A percentile compares a stretch with the other conserved stretches of the same genome.
These are phyloP conservation scores for Troides oblongomaculatus DNA, from an alignment of 2,888 invertebrate species.

Conservation along the genomic window DNA sequence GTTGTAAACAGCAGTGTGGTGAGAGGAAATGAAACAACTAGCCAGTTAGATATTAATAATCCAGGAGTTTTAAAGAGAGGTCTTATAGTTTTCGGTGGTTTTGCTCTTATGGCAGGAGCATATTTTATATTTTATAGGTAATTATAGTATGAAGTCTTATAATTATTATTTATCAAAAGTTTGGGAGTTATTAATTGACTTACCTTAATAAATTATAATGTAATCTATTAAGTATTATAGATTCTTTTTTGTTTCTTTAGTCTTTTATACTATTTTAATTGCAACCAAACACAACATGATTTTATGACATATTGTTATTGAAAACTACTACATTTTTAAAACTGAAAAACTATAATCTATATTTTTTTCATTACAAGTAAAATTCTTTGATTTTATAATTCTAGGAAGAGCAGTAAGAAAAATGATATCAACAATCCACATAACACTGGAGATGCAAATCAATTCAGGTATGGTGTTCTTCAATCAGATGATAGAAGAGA, in stretches of 20 bases:
- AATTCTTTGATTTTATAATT: conserved; percentile 39
- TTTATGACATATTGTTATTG: too few species aligned
- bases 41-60: conserved; percentile 53
- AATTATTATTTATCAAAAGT: background rate
- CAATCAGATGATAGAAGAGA: conserved; percentile 69
- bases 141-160: conserved; percentile 21
- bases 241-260: too few species aligned
- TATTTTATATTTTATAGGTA: conserved; percentile 76
- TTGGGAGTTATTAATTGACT: background rate
- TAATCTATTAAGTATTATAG: too few species aligned
- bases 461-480: conserved; percentile 75
- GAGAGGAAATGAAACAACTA: conserved; percentile 27
- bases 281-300: too few species aligned
- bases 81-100: conserved; percentile 72
- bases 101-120: conserved; percentile 64
- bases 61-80: conserved; percentile 71
- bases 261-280: too few species aligned
- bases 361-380: background rate
- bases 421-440: conserved; percentile 55
- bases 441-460: conserved; percentile 62
- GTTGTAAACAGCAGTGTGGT: conserved; percentile 16
- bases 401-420: conserved; percentile 62
- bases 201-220: too few species aligned
- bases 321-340: too few species aligned
- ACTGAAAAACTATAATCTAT: too few species aligned